These are phyloP conservation scores for Tenthredo distinguenda DNA, from an alignment of 2,888 invertebrate species.

Conservation along the genomic window DNA sequence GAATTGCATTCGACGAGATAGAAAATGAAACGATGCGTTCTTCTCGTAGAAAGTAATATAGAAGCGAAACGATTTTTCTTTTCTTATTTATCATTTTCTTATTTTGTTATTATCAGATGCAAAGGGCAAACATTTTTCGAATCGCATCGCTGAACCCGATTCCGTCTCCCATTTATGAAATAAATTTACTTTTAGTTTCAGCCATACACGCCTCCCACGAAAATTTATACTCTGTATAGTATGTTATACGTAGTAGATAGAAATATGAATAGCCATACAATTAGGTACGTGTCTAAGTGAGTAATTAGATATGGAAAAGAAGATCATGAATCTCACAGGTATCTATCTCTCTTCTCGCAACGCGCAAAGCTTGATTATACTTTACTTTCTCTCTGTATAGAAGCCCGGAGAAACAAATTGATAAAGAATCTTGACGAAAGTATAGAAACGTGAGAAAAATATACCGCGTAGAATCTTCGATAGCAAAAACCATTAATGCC, in stretches of 20 bases:
- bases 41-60: background rate
- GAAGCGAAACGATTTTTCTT: background rate
- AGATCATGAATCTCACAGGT: too few species aligned
- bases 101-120: background rate
- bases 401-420: too few species aligned
- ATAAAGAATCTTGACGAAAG: too few species aligned
- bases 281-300: too few species aligned
- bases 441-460: too few species aligned
- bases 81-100: background rate
- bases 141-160: constrained; percentile 6
- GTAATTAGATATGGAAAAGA: too few species aligned
- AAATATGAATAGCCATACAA: too few species aligned
- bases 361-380: too few species aligned
- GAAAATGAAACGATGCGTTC: background rate
- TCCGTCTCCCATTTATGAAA: background rate
- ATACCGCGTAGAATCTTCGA: too few species aligned
- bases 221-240: background rate
- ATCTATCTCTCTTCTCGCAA: too few species aligned
- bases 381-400: too few species aligned
- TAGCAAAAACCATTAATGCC: too few species aligned
- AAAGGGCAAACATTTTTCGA: constrained; percentile 2
- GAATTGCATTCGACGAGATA: background rate
- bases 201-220: background rate
- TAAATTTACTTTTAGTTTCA: constrained; percentile 4
- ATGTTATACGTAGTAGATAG: background rate